A percentile compares a stretch with the other conserved stretches of the same genome.
These are phyloP conservation scores for Hassar affinis DNA, from an alignment of 2,113 vertebrate genomes.

Conservation along the genomic window DNA sequence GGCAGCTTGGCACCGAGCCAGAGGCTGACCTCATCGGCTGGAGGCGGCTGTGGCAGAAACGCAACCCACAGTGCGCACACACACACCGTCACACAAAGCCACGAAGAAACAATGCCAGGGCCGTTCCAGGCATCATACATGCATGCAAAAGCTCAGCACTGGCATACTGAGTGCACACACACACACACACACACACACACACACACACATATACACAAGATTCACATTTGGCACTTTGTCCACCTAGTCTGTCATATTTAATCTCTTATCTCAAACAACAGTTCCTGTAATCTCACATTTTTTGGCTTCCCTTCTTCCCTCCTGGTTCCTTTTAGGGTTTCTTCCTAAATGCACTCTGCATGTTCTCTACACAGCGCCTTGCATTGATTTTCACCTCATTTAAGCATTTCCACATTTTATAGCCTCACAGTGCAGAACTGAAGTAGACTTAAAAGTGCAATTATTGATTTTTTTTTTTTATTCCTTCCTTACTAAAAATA, in stretches of 20 bases:
- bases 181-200: not conserved
- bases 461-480: not conserved
- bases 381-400: not conserved
- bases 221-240: not conserved
- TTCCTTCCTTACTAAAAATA: not conserved
- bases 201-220: not conserved
- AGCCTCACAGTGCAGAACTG: not conserved
- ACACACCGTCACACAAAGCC: slow-evolving; percentile 10
- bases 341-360: not conserved
- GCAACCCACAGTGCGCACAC: slow-evolving; percentile 21
- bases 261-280: not conserved
- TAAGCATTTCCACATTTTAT: not conserved
- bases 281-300: not conserved
- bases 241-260: not conserved
- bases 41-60: slow-evolving; percentile 49
- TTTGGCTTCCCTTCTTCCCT: not conserved
- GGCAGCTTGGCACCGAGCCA: slow-evolving; percentile 62
- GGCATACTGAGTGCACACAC: not conserved
- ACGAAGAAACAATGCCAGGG: not conserved
- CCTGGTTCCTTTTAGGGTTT: not conserved
- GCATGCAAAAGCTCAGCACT: not conserved
- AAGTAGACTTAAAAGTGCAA: not conserved
- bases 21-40: slow-evolving; percentile 64
- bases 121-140: not conserved
- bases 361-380: too few species aligned